Conservation (phyloP, 2,797 vertebrate species). For the Tauraco hartlaubi region DNA sequence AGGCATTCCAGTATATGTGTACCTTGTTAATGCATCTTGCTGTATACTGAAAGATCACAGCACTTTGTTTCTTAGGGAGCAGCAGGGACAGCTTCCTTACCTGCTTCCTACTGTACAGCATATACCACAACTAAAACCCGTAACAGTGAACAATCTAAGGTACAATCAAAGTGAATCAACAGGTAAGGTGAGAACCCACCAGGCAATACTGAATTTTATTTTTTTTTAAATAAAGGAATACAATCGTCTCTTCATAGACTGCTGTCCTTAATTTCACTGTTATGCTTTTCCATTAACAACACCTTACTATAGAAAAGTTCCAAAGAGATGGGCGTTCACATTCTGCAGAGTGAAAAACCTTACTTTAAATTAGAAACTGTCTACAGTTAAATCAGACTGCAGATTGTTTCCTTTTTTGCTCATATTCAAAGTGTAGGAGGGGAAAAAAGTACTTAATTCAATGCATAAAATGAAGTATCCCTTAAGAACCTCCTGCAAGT, state of each 20-base stretch:
- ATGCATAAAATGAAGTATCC: not conserved
- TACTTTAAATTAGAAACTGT: not conserved
- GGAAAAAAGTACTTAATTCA: not conserved
- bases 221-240: not conserved
- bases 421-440: not conserved
- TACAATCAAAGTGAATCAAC: not conserved
- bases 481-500: conserved; percentile 30
- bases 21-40: not conserved
- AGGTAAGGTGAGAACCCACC: not conserved
- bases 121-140: not conserved
- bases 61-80: not conserved
- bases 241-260: not conserved
- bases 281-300: not conserved
- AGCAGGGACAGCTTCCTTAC: not conserved
- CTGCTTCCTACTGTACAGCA: not conserved
- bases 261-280: not conserved
- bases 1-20: not conserved
- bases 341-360: not conserved
- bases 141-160: not conserved
- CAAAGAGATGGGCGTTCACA: not conserved
- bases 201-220: not conserved
- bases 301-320: not conserved
- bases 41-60: not conserved
- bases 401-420: not conserved
- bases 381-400: not conserved